Conservation (phyloP, 2,888 invertebrate species). For the Fissipunctia ypsillon region DNA sequence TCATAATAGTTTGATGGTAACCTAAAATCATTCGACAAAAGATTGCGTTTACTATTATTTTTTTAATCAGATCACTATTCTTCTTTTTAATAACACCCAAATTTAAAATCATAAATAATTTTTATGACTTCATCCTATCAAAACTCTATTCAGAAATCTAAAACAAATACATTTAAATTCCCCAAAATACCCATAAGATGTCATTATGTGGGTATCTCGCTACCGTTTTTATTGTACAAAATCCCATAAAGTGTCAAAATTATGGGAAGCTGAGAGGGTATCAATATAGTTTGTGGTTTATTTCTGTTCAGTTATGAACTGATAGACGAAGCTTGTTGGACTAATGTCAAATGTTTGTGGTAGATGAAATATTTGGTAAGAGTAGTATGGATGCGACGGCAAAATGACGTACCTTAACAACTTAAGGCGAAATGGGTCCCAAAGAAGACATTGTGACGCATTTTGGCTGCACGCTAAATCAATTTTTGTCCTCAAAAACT, state of each 20-base stretch:
- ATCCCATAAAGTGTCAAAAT: slow-evolving; percentile 73
- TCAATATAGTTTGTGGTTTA: slow-evolving; percentile 68
- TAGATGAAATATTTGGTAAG: slow-evolving; percentile 4
- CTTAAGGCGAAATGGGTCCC: too few species aligned
- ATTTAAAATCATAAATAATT: slow-evolving; percentile 39
- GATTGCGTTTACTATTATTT: not conserved
- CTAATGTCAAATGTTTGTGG: slow-evolving; percentile 67
- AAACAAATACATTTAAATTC: slow-evolving; percentile 56
- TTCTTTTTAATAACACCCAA: slow-evolving; percentile 1
- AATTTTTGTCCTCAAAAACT: too few species aligned
- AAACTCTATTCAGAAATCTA: slow-evolving; percentile 46
- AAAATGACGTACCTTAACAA: too few species aligned
- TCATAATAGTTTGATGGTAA: too few species aligned
- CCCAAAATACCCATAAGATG: slow-evolving; percentile 44
- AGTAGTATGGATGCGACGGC: slow-evolving; percentile 39
- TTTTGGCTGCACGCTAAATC: too few species aligned
- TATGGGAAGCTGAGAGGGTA: slow-evolving; percentile 66
- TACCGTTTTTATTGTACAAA: slow-evolving; percentile 72
- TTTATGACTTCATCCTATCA: slow-evolving; percentile 59
- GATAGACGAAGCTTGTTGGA: slow-evolving; percentile 63
- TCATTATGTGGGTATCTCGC: slow-evolving; percentile 60
- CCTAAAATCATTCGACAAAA: too few species aligned
- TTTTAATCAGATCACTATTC: not conserved
- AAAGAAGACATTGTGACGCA: too few species aligned
- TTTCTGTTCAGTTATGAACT: slow-evolving; percentile 61